These are phyloP conservation scores for Petrolisthes manimaculis DNA, from an alignment of 2,888 invertebrate genomes.

Conservation along the genomic window DNA sequence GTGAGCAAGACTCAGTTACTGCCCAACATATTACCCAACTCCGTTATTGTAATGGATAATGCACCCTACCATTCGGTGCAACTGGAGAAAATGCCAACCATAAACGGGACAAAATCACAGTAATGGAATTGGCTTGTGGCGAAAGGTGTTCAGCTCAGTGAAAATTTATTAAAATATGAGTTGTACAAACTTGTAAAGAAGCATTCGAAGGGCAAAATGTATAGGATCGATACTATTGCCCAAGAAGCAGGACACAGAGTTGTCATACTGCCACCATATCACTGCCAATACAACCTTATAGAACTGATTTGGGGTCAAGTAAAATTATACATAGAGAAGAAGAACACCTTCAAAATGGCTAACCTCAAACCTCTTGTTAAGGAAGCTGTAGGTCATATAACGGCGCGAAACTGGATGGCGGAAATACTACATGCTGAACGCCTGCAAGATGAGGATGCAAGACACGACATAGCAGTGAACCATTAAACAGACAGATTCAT, in stretches of 20 bases:
- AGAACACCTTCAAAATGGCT: not conserved
- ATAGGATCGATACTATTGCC: not conserved
- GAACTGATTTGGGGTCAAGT: slow-evolving; percentile 30
- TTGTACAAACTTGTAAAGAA: not conserved
- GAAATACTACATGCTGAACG: no score
- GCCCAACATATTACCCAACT: no score
- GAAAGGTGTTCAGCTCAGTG: not conserved
- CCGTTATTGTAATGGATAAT: no score
- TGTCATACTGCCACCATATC: slow-evolving; percentile 8
- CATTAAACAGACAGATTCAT: no score
- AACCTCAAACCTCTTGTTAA: not conserved
- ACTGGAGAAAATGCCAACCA: not conserved
- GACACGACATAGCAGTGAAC: no score
- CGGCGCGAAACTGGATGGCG: not conserved
- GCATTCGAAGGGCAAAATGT: not conserved
- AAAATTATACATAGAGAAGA: not conserved
- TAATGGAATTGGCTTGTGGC: not conserved
- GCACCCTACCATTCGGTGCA: no score
- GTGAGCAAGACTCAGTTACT: no score
- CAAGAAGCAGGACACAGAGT: slow-evolving; percentile 15
- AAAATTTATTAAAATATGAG: slow-evolving; percentile 12
- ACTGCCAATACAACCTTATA: slow-evolving; percentile 2
- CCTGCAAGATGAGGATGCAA: no score
- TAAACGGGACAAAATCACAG: not conserved
- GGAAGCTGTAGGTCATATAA: not conserved